Base-by-base conservation (phyloP, 2,797 vertebrate species). In the Microctenopoma stevenorrisi region DNA sequence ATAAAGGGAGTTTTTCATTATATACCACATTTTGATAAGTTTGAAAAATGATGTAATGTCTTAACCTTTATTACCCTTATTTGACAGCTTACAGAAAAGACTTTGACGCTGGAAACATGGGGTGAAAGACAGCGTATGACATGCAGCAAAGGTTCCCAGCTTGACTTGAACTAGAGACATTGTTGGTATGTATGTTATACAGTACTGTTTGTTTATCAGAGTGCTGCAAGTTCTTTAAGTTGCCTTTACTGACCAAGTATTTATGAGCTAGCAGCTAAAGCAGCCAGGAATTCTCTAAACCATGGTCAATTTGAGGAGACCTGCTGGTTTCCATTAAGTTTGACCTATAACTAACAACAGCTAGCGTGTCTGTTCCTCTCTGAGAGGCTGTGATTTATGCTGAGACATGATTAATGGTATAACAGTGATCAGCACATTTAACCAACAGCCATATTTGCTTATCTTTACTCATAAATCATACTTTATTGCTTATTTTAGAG, bases 261-360 rank as follows among this genome's bases (percentile, higher is more conserved):
- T 81, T 88, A 88, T 69, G 67, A 81, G 74, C 49, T 65, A 5
- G 13, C 76, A 69, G 63, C 33, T 33, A 59, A 72, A 78, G 75
- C 67, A 68, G 78, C 48, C 55, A 54, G 62, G 56, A 74, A 85
- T 72, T 75, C 56, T 74, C 47, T 15, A 73, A 83, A 83, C 64
- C 71, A 71, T 57, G 67, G 78, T 63, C 81, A 76, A 64, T 76
- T 70, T 75, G 76, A 72, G 48, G 64, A 79, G 66, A 71, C 74
- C 86, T 86, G 84, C 88, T 91, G 89, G 85, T 91, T 92, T 85
- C 71, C 68, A 90, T 91, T 91, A 92, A 56, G 43, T 68, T 44
- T 92, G 88, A 93, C 90, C 89, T 77, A 62, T 35, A 38, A 71
- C 68, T 74, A 79, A 71, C 52, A 73, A 68, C 74, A 82, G 76